Evolutionary conservation across 2,888 invertebrate species (phyloP).

Genomic region (Zaprionus lineosus): DNA sequence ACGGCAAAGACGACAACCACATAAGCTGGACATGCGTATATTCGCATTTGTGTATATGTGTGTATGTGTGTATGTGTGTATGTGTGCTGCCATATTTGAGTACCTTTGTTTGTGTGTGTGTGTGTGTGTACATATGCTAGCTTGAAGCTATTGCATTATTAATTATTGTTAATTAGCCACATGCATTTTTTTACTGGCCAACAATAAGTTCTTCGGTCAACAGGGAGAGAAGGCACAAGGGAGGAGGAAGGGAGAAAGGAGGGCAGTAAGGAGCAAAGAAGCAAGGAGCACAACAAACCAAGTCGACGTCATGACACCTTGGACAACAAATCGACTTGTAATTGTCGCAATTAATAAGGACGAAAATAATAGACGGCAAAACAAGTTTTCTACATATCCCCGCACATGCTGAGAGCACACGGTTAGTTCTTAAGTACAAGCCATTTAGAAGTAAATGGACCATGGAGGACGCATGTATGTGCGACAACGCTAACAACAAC

Average conservation of each 20-base stretch:
- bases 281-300: not conserved
- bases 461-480: not conserved
- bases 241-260: not conserved
- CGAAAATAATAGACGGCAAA: slow-evolving; percentile 32
- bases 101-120: slow-evolving; percentile 1
- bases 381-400: slow-evolving; percentile 3
- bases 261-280: not conserved
- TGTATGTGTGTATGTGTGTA: not conserved
- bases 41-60: not conserved
- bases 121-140: slow-evolving; percentile 8
- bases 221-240: not conserved
- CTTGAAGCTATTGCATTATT: slow-evolving; percentile 52
- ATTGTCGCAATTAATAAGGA: slow-evolving; percentile 56
- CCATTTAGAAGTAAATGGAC: too few relatives aligned
- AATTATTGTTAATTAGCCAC: slow-evolving; percentile 62
- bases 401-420: slow-evolving; percentile 17
- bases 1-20: slow-evolving; percentile 30
- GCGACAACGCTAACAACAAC: too few relatives aligned
- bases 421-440: not conserved
- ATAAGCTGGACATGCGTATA: slow-evolving; percentile 22
- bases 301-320: slow-evolving; percentile 41
- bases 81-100: too few relatives aligned
- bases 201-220: slow-evolving; percentile 12
- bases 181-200: slow-evolving; percentile 37
- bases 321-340: slow-evolving; percentile 56